A percentile compares a stretch with the other conserved stretches of the same genome.
Evolutionary conservation across 2,888 invertebrate species (phyloP).

Genomic region (Eugnorisma glareosa): DNA sequence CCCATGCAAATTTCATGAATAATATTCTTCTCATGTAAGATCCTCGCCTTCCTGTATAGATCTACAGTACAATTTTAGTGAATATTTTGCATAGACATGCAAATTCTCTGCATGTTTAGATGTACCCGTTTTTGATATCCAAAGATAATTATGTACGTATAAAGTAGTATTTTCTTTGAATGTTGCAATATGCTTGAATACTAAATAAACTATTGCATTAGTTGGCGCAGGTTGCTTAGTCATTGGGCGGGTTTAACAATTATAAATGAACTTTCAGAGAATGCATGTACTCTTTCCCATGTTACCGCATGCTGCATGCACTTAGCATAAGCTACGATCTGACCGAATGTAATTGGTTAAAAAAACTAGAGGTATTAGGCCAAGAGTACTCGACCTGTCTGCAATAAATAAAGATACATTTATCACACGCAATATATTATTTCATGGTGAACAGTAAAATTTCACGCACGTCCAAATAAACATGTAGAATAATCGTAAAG

Average conservation of each 20-base stretch:
- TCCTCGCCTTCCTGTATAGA: neutral
- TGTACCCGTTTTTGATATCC: slow-evolving; percentile 3
- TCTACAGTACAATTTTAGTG: neutral
- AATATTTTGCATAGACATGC: slow-evolving; percentile 7
- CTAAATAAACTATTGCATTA: slow-evolving; percentile 29
- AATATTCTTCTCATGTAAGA: slow-evolving; percentile 14
- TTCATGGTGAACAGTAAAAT: slow-evolving; percentile 30
- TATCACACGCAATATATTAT: slow-evolving; percentile 7
- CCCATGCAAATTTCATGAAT: slow-evolving; percentile 32
- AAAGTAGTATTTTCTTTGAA: slow-evolving; percentile 17
- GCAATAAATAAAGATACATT: slow-evolving; percentile 12
- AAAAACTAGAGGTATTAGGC: slow-evolving; percentile 3
- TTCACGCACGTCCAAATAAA: slow-evolving; percentile 33
- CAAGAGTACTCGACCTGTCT: slow-evolving; percentile 2
- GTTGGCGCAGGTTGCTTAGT: neutral
- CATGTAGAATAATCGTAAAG: slow-evolving; percentile 36
- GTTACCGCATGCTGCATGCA: neutral
- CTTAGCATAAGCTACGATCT: neutral
- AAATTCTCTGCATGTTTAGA: neutral
- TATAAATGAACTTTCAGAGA: neutral
- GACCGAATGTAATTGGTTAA: neutral
- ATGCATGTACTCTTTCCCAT: neutral
- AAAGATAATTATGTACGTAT: neutral
- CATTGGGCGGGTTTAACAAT: neutral
- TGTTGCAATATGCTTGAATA: slow-evolving; percentile 17